Conservation (phyloP, 2,888 invertebrate genomes). For the Cecidostiba fungosa region DNA sequence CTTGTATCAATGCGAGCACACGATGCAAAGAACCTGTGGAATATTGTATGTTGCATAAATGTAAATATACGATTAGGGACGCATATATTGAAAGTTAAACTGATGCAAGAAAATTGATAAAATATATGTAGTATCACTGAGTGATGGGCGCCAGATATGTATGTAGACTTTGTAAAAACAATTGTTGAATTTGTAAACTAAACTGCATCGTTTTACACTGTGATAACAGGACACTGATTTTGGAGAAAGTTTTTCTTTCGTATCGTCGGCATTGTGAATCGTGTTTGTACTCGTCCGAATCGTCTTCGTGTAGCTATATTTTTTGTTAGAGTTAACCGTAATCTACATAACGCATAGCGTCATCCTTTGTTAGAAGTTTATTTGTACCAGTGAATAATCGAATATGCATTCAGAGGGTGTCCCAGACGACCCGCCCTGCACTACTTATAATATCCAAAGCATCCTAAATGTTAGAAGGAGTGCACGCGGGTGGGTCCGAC, state of each 20-base stretch:
- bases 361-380: neutral
- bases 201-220: constrained; percentile 19
- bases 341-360: neutral
- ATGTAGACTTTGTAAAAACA: constrained; percentile 37
- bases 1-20: neutral
- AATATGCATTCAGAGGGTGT: neutral
- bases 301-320: neutral
- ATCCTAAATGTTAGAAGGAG: no score
- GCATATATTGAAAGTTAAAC: neutral
- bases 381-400: neutral
- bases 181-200: constrained; percentile 40
- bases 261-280: neutral
- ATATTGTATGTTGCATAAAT: constrained; percentile 29
- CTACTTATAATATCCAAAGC: no score
- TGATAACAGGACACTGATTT: neutral
- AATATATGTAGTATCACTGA: neutral
- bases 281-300: neutral
- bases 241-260: neutral
- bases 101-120: neutral
- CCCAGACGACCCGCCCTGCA: no score
- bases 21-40: neutral
- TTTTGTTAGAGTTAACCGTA: neutral
- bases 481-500: no score
- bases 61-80: constrained; percentile 42
- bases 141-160: neutral